Conservation (phyloP, 1,140 invertebrate genomes). For the Babylonia areolata region DNA sequence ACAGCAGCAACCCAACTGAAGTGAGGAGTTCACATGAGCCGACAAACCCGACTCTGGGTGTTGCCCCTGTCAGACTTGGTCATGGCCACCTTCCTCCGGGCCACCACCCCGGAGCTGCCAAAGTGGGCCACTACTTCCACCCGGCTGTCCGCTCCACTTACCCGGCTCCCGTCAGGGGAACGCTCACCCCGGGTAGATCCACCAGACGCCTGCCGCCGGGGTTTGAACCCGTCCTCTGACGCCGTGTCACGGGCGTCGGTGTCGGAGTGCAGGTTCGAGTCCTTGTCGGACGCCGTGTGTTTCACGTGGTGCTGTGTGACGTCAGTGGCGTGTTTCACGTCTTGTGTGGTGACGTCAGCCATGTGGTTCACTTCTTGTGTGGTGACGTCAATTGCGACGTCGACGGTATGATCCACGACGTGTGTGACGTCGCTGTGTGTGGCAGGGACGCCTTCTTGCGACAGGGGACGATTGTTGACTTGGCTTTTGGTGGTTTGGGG, state of each 20-base stretch:
- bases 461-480: not conserved
- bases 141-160: not conserved
- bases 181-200: not conserved
- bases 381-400: too few species aligned
- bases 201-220: too few species aligned
- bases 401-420: not conserved
- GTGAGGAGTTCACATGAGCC: not conserved
- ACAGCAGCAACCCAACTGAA: not conserved
- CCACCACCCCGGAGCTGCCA: constrained; percentile 3
- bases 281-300: too few species aligned
- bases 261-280: too few species aligned
- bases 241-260: too few species aligned
- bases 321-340: too few species aligned
- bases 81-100: constrained; percentile 14
- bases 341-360: too few species aligned
- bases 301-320: too few species aligned
- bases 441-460: not conserved
- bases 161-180: not conserved
- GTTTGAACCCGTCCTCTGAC: too few species aligned
- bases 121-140: too few species aligned
- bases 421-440: not conserved
- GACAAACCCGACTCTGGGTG: not conserved
- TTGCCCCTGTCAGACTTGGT: not conserved
- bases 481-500: too few species aligned
- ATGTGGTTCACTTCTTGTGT: too few species aligned